These are phyloP conservation scores for Manduca sexta DNA, from an alignment of 1,140 invertebrate genomes.

Conservation along the genomic window DNA sequence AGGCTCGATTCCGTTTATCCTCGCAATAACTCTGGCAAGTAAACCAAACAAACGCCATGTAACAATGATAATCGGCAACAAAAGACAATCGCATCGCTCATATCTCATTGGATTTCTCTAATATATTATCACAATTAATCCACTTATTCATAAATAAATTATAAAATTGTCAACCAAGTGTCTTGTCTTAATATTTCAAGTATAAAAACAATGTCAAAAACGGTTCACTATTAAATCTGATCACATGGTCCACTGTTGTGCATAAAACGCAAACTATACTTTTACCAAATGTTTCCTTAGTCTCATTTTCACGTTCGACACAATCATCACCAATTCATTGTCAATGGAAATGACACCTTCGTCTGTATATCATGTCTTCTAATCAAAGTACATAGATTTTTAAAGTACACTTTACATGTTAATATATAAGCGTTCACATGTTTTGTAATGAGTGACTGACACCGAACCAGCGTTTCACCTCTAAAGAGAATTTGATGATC, in stretches of 20 bases:
- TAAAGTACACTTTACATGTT: constrained; percentile 46
- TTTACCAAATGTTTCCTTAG: constrained; percentile 45
- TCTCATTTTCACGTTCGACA: constrained; percentile 50
- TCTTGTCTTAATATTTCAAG: constrained; percentile 52
- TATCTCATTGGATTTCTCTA: constrained; percentile 44
- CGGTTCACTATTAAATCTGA: constrained; percentile 60
- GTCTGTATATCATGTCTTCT: constrained; percentile 48
- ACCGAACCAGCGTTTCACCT: constrained; percentile 25
- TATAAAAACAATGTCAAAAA: constrained; percentile 65
- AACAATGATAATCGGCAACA: constrained; percentile 34
- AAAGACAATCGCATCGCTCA: constrained; percentile 39
- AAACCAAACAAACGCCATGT: constrained; percentile 41
- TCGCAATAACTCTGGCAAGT: constrained; percentile 28
- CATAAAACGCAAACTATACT: constrained; percentile 57
- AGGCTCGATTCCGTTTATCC: constrained; percentile 15
- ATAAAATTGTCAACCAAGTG: constrained; percentile 66
- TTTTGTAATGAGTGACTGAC: constrained; percentile 21
- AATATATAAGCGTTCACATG: constrained; percentile 39
- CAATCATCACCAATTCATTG: constrained; percentile 57
- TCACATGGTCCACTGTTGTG: constrained; percentile 66
- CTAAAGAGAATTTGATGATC: constrained; percentile 18
- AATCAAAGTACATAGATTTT: constrained; percentile 53
- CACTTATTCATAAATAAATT: constrained; percentile 70
- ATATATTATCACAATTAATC: constrained; percentile 64
- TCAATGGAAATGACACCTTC: constrained; percentile 51